These are phyloP conservation scores for Sus scrofa DNA, from an alignment of 2,113 vertebrate species.

Conservation along the genomic window T2T-Sscrofa CM000824.6:223593001-223593500, in stretches of 20 bases:
- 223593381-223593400: constrained; percentile 15
- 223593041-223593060: accelerated
- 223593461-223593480: background rate
- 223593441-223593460: constrained; percentile 16
- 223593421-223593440: constrained; percentile 68
- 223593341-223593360: background rate
- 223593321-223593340: background rate
- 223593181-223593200: background rate
- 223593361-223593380: background rate
- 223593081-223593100: accelerated
- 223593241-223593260: background rate
- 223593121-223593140: background rate
- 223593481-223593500: background rate
- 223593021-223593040: background rate
- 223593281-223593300: background rate
- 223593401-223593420: background rate
- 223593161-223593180: background rate
- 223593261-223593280: background rate
- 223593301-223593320: background rate
- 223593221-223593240: background rate
- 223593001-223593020: accelerated
- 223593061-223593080: background rate
- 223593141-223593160: background rate
- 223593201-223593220: too few relatives aligned
- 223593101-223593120: accelerated